These are phyloP conservation scores for Capromys pilorides DNA, from an alignment of 2,797 vertebrate genomes.

Conservation along the genomic window DNA sequence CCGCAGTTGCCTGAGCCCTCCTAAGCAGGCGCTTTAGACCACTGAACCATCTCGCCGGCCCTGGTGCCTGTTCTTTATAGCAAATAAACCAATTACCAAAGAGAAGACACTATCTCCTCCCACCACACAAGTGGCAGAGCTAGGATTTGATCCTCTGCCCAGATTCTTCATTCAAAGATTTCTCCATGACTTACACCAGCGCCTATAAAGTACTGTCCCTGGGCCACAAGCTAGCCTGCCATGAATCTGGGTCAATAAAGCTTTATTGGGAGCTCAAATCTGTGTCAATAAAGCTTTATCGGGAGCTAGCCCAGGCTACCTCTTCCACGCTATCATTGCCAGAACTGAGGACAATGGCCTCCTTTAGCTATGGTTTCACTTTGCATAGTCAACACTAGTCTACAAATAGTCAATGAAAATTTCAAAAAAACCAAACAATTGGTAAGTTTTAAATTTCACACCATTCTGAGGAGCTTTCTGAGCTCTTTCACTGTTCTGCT, in stretches of 20 bases:
- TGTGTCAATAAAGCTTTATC: constrained; percentile 54
- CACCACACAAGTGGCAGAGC: background rate
- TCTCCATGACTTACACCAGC: constrained; percentile 7
- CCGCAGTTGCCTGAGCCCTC: too few relatives aligned
- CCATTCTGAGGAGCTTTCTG: background rate
- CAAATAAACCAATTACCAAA: constrained; percentile 25
- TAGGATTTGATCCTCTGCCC: background rate
- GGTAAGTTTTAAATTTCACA: background rate
- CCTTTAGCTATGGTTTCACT: background rate
- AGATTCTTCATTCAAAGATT: background rate
- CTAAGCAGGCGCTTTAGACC: too few relatives aligned
- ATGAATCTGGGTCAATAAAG: constrained; percentile 39
- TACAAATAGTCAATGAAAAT: background rate
- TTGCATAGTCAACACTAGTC: background rate
- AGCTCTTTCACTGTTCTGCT: background rate
- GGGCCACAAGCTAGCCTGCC: background rate
- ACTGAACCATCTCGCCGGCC: too few relatives aligned
- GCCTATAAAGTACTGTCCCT: background rate
- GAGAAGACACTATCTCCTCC: background rate
- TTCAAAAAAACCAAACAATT: background rate
- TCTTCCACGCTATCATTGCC: background rate
- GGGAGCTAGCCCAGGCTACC: background rate
- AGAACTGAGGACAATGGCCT: background rate
- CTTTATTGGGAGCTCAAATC: background rate
- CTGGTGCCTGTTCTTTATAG: background rate